Conservation (phyloP, 2,888 invertebrate genomes). For the Brenthis daphne region DNA sequence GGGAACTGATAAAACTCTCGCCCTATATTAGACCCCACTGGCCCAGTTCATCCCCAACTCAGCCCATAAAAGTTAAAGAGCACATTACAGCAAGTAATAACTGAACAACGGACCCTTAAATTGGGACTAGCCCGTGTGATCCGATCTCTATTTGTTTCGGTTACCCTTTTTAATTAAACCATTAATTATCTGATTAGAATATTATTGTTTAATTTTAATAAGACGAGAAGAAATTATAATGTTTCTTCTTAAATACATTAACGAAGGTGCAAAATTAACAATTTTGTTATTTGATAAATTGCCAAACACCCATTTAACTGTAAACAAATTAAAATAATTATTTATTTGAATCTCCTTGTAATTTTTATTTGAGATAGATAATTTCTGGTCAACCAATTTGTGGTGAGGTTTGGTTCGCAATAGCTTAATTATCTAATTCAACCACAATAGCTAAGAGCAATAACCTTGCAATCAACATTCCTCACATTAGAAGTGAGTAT, state of each 20-base stretch:
- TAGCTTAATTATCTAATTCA: slow-evolving; percentile 32
- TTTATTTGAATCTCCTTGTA: background rate
- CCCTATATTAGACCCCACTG: slow-evolving; percentile 69
- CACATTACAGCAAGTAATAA: slow-evolving; percentile 79
- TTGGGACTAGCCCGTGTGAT: slow-evolving; percentile 43
- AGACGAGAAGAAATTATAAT: background rate
- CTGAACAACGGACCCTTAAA: slow-evolving; percentile 72
- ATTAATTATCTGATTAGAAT: slow-evolving; percentile 32
- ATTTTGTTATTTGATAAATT: background rate
- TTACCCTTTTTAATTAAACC: slow-evolving; percentile 37
- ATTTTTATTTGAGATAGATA: slow-evolving; percentile 13
- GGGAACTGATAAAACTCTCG: slow-evolving; percentile 68
- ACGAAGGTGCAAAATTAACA: background rate
- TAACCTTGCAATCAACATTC: slow-evolving; percentile 23
- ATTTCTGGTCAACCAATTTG: slow-evolving; percentile 20
- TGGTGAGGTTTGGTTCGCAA: slow-evolving; percentile 21
- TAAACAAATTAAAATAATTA: background rate
- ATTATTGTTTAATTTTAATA: slow-evolving; percentile 24
- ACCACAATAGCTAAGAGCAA: slow-evolving; percentile 26
- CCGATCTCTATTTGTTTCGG: slow-evolving; percentile 39
- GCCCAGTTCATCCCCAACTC: slow-evolving; percentile 68
- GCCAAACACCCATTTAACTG: background rate
- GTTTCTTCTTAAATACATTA: background rate
- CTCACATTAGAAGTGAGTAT: background rate
- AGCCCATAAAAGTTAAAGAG: slow-evolving; percentile 79